A percentile compares a stretch with the other conserved stretches of the same genome.
These are phyloP conservation scores for Omphaloscelis lunosa DNA, from an alignment of 2,888 invertebrate species.

Conservation along the genomic window DNA sequence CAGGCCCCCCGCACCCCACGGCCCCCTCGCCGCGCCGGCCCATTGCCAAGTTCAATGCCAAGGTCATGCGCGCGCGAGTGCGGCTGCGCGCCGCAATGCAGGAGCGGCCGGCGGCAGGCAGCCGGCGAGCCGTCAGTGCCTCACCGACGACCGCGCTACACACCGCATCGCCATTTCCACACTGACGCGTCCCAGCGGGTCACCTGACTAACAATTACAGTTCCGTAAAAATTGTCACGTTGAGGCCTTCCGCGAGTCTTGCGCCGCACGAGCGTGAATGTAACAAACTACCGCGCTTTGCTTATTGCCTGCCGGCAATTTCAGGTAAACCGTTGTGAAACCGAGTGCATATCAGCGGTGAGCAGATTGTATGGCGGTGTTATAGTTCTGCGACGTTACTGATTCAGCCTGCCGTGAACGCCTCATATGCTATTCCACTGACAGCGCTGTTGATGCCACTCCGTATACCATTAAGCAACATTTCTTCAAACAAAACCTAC, in stretches of 20 bases:
- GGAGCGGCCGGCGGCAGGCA: constrained; percentile 88
- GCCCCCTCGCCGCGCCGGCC: constrained; percentile 82
- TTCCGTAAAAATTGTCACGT: constrained; percentile 66
- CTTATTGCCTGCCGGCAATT: constrained; percentile 57
- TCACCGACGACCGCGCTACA: constrained; percentile 84
- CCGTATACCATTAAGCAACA: constrained; percentile 84
- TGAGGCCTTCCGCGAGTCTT: constrained; percentile 52
- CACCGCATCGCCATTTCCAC: constrained; percentile 80
- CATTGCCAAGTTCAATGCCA: constrained; percentile 95
- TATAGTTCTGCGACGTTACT: constrained; percentile 70
- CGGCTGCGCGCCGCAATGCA: constrained; percentile 93
- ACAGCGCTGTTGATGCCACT: constrained; percentile 72
- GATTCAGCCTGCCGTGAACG: constrained; percentile 73
- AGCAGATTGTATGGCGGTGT: constrained; percentile 65
- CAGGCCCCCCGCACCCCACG: constrained; percentile 54
- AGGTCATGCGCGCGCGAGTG: constrained; percentile 93
- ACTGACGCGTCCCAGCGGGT: constrained; percentile 71
- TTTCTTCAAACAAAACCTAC: constrained; percentile 71
- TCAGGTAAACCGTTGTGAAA: constrained; percentile 72
- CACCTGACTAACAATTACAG: constrained; percentile 75
- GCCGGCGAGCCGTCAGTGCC: constrained; percentile 85
- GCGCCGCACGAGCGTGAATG: constrained; percentile 40
- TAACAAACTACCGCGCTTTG: constrained; percentile 19
- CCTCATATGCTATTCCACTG: constrained; percentile 73
- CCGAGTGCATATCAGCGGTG: constrained; percentile 66